phyloP scores from a whole-genome alignment of 2,888 invertebrate species.

The Shargacucullia verbasci region DNA sequence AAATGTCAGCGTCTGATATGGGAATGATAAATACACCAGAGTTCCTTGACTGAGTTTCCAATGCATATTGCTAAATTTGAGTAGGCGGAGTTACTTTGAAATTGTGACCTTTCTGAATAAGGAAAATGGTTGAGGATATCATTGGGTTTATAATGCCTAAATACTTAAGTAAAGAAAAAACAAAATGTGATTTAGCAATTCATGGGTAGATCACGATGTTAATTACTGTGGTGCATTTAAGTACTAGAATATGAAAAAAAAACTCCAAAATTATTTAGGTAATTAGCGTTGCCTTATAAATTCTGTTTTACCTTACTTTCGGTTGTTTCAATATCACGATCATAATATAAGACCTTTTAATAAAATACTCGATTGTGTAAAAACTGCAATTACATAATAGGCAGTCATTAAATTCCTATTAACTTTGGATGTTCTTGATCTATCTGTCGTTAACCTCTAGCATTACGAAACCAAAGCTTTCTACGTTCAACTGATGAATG shows the following conservation, averaged over 20 bases:
- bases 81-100: constrained; percentile 14
- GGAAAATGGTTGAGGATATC: constrained; percentile 2
- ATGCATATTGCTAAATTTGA: constrained; percentile 15
- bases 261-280: too few species aligned
- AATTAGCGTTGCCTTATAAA: too few species aligned
- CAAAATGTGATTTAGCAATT: neutral
- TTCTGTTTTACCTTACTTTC: too few species aligned
- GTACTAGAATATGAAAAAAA: too few species aligned
- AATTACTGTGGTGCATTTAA: too few species aligned
- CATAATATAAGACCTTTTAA: neutral
- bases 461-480: constrained; percentile 38
- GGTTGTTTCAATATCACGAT: too few species aligned
- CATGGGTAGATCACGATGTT: too few species aligned
- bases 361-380: constrained; percentile 7
- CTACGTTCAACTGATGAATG: constrained; percentile 29
- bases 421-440: neutral
- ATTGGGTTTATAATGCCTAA: neutral
- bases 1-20: constrained; percentile 43
- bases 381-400: constrained; percentile 6
- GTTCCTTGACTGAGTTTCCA: constrained; percentile 52
- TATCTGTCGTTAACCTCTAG: constrained; percentile 11
- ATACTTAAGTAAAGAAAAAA: too few species aligned
- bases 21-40: constrained; percentile 47
- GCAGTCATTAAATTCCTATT: constrained; percentile 10
- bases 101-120: constrained; percentile 3